A percentile compares a stretch with the other conserved stretches of the same genome.
Evolutionary conservation across 2,797 vertebrate species (phyloP).

Genomic region (Phrynocephalus forsythii): DNA sequence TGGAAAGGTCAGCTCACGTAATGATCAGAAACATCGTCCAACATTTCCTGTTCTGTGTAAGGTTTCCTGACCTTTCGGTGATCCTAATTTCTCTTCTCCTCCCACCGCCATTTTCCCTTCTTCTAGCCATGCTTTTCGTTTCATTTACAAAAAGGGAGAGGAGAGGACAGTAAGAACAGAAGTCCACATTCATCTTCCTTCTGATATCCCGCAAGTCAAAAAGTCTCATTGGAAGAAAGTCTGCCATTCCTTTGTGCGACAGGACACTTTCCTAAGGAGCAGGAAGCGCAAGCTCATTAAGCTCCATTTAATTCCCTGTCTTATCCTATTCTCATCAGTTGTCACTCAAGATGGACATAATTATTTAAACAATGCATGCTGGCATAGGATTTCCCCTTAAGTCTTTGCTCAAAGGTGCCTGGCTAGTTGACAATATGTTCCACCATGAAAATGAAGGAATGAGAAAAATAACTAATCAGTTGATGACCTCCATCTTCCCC

Average conservation of each 20-base stretch:
- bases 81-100: constrained; percentile 69
- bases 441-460: not conserved
- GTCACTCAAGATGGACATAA: not conserved
- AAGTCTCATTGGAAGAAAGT: not conserved
- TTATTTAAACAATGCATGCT: not conserved
- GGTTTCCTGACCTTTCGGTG: constrained; percentile 76
- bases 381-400: not conserved
- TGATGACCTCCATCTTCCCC: not conserved
- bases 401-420: not conserved
- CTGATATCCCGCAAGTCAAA: constrained; percentile 5
- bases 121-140: constrained; percentile 53
- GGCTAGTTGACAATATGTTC: not conserved
- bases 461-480: not conserved
- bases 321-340: not conserved
- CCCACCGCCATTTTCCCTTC: constrained; percentile 33
- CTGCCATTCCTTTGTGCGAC: not conserved
- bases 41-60: constrained; percentile 67
- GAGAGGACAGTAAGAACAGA: not conserved
- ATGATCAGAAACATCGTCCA: constrained; percentile 63
- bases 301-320: not conserved
- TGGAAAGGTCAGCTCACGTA: constrained; percentile 77
- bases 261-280: rapidly evolving
- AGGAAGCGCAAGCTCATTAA: not conserved
- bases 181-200: constrained; percentile 30
- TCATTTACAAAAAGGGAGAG: constrained; percentile 17